phyloP scores from a whole-genome alignment of 2,113 vertebrate species.

The Hymenochirus boettgeri region DNA sequence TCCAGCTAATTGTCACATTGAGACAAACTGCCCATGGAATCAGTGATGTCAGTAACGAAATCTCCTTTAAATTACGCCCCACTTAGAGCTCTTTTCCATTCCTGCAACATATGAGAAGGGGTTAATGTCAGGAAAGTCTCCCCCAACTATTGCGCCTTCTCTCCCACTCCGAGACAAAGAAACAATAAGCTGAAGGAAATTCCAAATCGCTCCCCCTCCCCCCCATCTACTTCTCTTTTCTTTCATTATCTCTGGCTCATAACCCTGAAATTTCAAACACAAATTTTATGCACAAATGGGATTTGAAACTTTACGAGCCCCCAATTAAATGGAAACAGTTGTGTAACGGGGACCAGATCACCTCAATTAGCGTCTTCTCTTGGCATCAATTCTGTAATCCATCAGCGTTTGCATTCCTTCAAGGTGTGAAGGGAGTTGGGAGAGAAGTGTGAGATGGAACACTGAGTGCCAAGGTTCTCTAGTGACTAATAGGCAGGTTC shows the following conservation, averaged over 20 bases:
- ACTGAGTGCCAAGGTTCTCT: not conserved
- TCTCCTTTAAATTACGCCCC: too few species aligned
- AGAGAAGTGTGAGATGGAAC: conserved; percentile 4
- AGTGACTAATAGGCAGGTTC: not conserved
- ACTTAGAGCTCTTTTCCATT: too few species aligned
- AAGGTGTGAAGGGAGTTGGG: conserved; percentile 1
- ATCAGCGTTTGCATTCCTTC: not conserved
- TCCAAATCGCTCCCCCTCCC: not conserved
- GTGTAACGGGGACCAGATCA: not conserved
- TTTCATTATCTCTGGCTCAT: conserved; percentile 1
- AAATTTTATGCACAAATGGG: not conserved
- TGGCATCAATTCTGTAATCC: not conserved
- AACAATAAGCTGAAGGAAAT: conserved; percentile 12
- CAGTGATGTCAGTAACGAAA: too few species aligned
- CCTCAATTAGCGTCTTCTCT: conserved; percentile 5
- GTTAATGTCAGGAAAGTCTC: not conserved
- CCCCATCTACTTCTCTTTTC: not conserved
- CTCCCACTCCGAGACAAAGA: not conserved
- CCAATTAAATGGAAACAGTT: not conserved
- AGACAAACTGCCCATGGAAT: too few species aligned
- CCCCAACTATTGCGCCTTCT: not conserved
- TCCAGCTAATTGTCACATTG: too few species aligned
- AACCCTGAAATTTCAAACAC: not conserved
- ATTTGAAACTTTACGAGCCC: not conserved
- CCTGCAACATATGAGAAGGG: not conserved